A percentile compares a stretch with the other conserved stretches of the same genome.
Conservation (phyloP, 2,113 vertebrate genomes). For the Macroglossus sobrinus region DNA sequence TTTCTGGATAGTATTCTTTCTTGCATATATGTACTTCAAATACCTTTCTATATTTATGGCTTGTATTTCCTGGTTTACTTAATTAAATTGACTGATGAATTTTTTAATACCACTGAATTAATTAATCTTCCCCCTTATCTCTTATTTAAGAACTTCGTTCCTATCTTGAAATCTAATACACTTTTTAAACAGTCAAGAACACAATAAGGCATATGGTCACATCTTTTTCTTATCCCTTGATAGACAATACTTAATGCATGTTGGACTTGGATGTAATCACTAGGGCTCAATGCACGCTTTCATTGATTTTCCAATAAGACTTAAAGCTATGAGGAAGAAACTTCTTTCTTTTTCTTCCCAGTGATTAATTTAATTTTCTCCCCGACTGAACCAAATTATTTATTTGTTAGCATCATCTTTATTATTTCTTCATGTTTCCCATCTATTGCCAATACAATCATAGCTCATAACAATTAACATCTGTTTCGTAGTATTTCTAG, state of each 20-base stretch:
- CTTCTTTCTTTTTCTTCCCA: slow-evolving; percentile 36
- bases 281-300: not conserved
- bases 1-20: not conserved
- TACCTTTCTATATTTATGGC: not conserved
- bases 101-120: not conserved
- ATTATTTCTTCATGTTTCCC: slow-evolving; percentile 16
- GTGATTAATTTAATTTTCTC: slow-evolving; percentile 60
- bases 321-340: slow-evolving; percentile 48
- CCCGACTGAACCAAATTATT: slow-evolving; percentile 53
- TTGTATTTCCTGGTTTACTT: not conserved
- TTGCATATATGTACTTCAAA: not conserved
- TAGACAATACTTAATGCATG: not conserved
- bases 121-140: not conserved
- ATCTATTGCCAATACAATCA: slow-evolving; percentile 21
- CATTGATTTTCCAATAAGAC: slow-evolving; percentile 60
- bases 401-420: slow-evolving; percentile 39
- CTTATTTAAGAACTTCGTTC: not conserved
- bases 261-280: slow-evolving; percentile 13
- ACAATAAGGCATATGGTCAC: not conserved
- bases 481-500: not conserved
- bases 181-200: not conserved
- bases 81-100: not conserved
- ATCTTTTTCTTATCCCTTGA: not conserved
- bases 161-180: not conserved
- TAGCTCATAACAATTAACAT: not conserved